Conservation (phyloP, 2,888 invertebrate species). For the Callimorpha dominula region DNA sequence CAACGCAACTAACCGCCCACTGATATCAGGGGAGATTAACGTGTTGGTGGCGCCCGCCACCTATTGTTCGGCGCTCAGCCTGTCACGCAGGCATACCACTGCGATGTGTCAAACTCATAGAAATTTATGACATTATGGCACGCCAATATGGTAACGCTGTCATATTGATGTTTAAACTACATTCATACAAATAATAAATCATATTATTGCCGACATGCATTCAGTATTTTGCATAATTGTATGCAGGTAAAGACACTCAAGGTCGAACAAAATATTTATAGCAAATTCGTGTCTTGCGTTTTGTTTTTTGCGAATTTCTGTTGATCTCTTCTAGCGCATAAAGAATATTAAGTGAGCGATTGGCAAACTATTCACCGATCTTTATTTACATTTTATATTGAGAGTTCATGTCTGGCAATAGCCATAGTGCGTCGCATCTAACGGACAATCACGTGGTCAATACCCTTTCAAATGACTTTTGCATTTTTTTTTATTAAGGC, state of each 20-base stretch:
- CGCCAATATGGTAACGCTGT: slow-evolving; percentile 33
- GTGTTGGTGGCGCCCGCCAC: slow-evolving; percentile 75
- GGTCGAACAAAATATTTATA: slow-evolving; percentile 23
- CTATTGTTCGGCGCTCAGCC: slow-evolving; percentile 66
- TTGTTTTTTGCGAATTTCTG: slow-evolving; percentile 11
- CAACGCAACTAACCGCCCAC: slow-evolving; percentile 76
- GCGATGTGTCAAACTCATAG: slow-evolving; percentile 53
- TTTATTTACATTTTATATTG: slow-evolving; percentile 15
- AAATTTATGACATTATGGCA: slow-evolving; percentile 43
- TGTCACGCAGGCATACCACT: slow-evolving; percentile 52
- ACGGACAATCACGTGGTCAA: slow-evolving; percentile 52
- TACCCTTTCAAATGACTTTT: slow-evolving; percentile 46
- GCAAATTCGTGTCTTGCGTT: slow-evolving; percentile 22
- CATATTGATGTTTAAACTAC: slow-evolving; percentile 19
- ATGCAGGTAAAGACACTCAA: slow-evolving; percentile 34
- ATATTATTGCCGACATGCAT: slow-evolving; percentile 6
- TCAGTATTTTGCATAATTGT: slow-evolving; percentile 22
- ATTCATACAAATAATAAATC: slow-evolving; percentile 14
- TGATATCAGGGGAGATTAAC: slow-evolving; percentile 66
- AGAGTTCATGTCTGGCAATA: neutral
- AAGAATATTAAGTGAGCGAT: slow-evolving; percentile 28
- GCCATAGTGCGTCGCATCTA: slow-evolving; percentile 29
- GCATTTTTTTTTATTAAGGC: slow-evolving; percentile 37
- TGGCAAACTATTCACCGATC: slow-evolving; percentile 8
- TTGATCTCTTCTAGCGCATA: slow-evolving; percentile 14